Conservation (phyloP, 2,797 vertebrate genomes). For the Netta rufina region DNA sequence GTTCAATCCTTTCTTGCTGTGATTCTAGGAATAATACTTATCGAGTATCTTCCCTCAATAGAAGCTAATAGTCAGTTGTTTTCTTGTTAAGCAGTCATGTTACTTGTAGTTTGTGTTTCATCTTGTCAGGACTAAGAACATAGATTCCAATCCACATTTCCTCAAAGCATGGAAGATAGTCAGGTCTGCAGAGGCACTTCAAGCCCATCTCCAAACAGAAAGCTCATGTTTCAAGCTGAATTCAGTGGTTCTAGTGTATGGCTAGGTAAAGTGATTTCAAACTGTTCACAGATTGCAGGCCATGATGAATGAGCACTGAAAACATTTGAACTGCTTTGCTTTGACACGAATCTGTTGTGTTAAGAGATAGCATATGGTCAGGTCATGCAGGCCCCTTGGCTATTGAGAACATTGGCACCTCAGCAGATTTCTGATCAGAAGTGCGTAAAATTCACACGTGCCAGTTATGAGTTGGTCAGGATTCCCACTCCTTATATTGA, state of each 20-base stretch:
- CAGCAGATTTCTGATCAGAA: neutral
- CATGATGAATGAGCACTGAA: neutral
- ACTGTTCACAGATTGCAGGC: constrained; percentile 18
- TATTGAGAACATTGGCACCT: neutral
- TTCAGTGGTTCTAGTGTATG: neutral
- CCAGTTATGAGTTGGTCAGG: rapidly evolving
- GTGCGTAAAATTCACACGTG: neutral
- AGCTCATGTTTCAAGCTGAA: neutral
- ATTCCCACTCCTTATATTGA: rapidly evolving
- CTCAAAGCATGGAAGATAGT: neutral
- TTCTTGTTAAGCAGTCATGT: rapidly evolving
- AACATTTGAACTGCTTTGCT: constrained; percentile 5
- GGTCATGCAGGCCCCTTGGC: neutral
- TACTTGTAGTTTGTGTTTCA: neutral
- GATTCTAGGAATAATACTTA: neutral
- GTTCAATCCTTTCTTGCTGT: neutral
- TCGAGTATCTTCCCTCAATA: neutral
- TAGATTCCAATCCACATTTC: neutral
- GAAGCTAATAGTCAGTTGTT: neutral
- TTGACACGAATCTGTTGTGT: constrained; percentile 32
- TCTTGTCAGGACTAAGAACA: no score
- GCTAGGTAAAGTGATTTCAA: neutral
- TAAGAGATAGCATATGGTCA: constrained; percentile 25
- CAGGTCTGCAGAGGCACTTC: neutral
- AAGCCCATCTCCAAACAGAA: neutral